Conservation (phyloP, 2,797 vertebrate species). For the Neomorphus geoffroyi region DNA sequence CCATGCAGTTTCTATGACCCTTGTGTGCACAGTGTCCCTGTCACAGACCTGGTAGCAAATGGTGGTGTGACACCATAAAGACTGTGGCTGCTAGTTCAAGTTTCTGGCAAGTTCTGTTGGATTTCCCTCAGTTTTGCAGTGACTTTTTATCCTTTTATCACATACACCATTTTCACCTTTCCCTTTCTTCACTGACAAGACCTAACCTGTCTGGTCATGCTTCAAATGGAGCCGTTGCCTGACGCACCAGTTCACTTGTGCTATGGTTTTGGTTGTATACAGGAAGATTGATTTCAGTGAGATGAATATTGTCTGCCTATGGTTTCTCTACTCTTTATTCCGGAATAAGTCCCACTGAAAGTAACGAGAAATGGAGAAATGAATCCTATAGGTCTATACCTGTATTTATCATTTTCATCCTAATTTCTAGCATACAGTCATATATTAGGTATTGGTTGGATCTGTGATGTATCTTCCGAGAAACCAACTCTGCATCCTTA, state of each 20-base stretch:
- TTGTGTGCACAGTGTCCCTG: rapidly evolving
- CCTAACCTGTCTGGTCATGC: not conserved
- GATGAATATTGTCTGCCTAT: not conserved
- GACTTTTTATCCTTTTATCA: not conserved
- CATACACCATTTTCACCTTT: not conserved
- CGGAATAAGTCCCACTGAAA: not conserved
- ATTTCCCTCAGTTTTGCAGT: not conserved
- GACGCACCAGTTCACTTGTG: not conserved
- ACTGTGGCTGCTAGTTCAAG: not conserved
- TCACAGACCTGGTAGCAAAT: not conserved
- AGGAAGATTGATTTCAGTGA: not conserved
- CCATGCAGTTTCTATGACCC: rapidly evolving
- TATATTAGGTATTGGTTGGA: not conserved
- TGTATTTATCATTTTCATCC: not conserved
- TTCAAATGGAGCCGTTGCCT: not conserved
- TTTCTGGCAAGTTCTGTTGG: not conserved
- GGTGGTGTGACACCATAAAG: not conserved
- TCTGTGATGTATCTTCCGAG: not conserved
- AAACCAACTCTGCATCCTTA: not conserved
- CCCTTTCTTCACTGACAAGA: not conserved
- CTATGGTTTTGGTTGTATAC: not conserved
- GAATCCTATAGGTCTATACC: not conserved
- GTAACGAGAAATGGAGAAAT: not conserved
- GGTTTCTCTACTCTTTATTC: not conserved
- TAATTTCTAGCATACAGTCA: not conserved